These are phyloP conservation scores for Masticophis lateralis DNA, from an alignment of 2,797 vertebrate genomes.

Conservation along the genomic window DNA sequence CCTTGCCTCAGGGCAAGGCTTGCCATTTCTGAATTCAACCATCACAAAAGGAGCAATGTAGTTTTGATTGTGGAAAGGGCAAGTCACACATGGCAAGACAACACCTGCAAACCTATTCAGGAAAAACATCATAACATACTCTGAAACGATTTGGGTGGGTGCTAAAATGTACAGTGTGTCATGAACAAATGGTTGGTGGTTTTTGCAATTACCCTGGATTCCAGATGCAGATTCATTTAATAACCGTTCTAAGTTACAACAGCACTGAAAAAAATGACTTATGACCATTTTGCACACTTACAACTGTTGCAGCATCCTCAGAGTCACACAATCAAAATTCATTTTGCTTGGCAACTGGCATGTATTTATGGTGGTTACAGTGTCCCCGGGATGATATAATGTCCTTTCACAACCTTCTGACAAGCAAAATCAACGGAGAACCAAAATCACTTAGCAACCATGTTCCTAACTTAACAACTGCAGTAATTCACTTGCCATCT, in stretches of 20 bases:
- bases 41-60: neutral
- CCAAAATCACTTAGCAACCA: neutral
- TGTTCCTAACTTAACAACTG: neutral
- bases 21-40: neutral
- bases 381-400: neutral
- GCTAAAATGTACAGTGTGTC: neutral
- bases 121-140: neutral
- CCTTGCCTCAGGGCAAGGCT: neutral
- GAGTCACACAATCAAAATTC: neutral
- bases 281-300: neutral
- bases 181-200: neutral
- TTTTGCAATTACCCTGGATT: slow-evolving; percentile 51
- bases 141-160: neutral
- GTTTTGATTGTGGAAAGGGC: neutral
- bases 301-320: neutral
- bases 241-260: neutral
- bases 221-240: neutral
- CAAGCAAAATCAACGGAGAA: neutral
- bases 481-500: neutral
- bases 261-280: neutral
- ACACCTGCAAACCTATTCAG: neutral
- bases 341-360: neutral
- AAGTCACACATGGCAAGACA: neutral
- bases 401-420: neutral
- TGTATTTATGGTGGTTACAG: neutral